phyloP scores from a whole-genome alignment of 1,140 invertebrate genomes.

The Lycorma delicatula region DNA sequence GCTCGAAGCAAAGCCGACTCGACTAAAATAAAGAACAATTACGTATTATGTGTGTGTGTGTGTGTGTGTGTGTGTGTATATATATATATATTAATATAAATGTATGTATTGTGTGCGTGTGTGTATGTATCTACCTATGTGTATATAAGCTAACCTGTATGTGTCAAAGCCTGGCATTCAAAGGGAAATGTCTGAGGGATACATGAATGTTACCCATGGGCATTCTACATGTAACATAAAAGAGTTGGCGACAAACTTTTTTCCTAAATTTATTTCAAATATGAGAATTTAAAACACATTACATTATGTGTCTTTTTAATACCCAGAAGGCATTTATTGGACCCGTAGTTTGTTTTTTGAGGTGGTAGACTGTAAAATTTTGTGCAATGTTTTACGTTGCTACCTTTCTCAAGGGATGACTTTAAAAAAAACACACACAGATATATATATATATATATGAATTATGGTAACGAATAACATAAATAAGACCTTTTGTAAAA shows the following conservation, averaged over 20 bases:
- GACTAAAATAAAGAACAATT: too few relatives aligned
- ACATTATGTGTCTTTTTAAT: neutral
- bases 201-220: neutral
- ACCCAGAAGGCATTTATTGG: conserved; percentile 1
- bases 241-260: neutral
- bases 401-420: neutral
- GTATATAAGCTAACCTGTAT: too few relatives aligned
- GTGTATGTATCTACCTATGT: too few relatives aligned
- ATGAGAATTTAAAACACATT: neutral
- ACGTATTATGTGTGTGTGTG: too few relatives aligned
- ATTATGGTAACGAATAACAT: neutral
- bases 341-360: neutral
- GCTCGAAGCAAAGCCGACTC: too few relatives aligned
- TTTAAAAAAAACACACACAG: neutral
- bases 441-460: neutral
- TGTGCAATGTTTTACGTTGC: neutral
- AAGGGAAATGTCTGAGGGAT: conserved; percentile 1
- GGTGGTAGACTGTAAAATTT: neutral
- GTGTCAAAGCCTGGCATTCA: too few relatives aligned
- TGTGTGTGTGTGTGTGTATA: too few relatives aligned
- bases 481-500: neutral
- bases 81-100: too few relatives aligned
- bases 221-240: neutral
- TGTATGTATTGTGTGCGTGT: too few relatives aligned
- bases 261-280: neutral